phyloP scores from a whole-genome alignment of 1,140 invertebrate genomes.

The Drosophila tani region DNA sequence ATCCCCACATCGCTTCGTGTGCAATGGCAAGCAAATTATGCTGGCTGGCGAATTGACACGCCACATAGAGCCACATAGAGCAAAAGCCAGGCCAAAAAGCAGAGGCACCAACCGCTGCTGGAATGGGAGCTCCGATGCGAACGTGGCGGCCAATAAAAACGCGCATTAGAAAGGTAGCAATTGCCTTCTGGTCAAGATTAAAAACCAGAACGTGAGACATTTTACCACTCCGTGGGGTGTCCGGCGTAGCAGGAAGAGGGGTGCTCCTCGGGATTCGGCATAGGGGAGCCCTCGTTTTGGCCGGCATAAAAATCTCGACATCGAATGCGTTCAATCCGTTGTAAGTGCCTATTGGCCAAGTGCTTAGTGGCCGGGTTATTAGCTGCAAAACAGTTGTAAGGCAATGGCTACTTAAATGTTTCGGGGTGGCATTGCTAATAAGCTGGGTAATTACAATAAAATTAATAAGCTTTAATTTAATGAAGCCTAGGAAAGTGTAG shows the following conservation, averaged over 20 bases:
- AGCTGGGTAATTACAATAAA: neutral
- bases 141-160: conserved; percentile 75
- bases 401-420: neutral
- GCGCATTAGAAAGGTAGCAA: conserved; percentile 80
- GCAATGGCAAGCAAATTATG: conserved; percentile 79
- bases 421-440: neutral
- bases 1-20: conserved; percentile 51
- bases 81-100: conserved; percentile 33
- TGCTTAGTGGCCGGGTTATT: conserved; percentile 12
- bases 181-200: conserved; percentile 73
- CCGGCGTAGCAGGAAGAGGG: neutral
- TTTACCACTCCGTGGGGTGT: conserved; percentile 58
- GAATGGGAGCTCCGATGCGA: conserved; percentile 34
- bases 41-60: conserved; percentile 68
- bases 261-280: neutral
- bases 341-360: conserved; percentile 15
- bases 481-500: neutral
- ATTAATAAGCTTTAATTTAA: neutral
- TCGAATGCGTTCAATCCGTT: conserved; percentile 5
- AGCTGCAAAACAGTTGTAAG: conserved; percentile 13
- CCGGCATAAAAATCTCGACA: conserved; percentile 6
- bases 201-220: conserved; percentile 80
- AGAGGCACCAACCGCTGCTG: conserved; percentile 25
- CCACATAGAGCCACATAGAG: conserved; percentile 17
- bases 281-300: conserved; percentile 21